These are phyloP conservation scores for Rhincodon typus DNA, from an alignment of 2,797 vertebrate genomes.

Conservation along the genomic window DNA sequence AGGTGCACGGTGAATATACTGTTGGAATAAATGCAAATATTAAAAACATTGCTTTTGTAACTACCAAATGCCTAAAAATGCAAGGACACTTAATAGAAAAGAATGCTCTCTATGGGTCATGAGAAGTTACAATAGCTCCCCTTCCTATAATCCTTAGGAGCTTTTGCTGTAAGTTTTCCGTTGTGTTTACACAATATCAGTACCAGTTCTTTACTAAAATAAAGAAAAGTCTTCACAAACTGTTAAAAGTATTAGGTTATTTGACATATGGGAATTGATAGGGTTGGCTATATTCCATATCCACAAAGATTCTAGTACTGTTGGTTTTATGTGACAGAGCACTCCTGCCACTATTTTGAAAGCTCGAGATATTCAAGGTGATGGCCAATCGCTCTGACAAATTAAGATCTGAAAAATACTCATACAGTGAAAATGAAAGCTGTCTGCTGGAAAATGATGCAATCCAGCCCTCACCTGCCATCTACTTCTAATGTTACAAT, in stretches of 20 bases:
- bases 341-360: slow-evolving; percentile 47
- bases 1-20: not conserved
- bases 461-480: not conserved
- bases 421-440: slow-evolving; percentile 10
- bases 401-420: slow-evolving; percentile 40
- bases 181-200: slow-evolving; percentile 48
- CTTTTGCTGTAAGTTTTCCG: slow-evolving; percentile 51
- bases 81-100: not conserved
- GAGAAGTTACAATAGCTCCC: slow-evolving; percentile 28
- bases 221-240: slow-evolving; percentile 52
- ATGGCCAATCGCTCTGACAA: slow-evolving; percentile 53
- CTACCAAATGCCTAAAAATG: not conserved
- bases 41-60: not conserved
- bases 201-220: slow-evolving; percentile 50
- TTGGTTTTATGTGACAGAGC: slow-evolving; percentile 41
- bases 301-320: slow-evolving; percentile 43
- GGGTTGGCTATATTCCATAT: slow-evolving; percentile 41
- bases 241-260: slow-evolving; percentile 51
- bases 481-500: slow-evolving; percentile 29
- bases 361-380: slow-evolving; percentile 46
- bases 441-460: slow-evolving; percentile 25
- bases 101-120: not conserved
- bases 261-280: slow-evolving; percentile 53
- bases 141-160: slow-evolving; percentile 52
- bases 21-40: slow-evolving; percentile 1